Conservation (phyloP, 2,888 invertebrate species). For the Tenthredo notha region DNA sequence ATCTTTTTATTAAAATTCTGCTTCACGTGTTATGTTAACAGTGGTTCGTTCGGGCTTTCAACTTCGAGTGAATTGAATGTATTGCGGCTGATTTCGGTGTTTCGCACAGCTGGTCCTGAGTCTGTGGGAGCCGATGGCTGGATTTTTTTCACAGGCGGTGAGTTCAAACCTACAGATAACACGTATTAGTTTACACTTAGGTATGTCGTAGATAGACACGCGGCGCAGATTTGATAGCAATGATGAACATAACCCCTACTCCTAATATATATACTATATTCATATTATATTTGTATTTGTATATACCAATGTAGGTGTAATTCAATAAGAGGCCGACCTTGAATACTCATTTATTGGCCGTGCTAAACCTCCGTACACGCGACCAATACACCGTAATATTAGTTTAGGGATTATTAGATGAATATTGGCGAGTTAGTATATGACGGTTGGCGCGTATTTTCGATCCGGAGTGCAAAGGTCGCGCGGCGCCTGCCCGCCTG, state of each 20-base stretch:
- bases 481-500: not conserved
- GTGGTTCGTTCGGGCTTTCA: not conserved
- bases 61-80: not conserved
- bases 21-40: not conserved
- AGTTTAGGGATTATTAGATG: not conserved
- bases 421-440: not conserved
- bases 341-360: not conserved
- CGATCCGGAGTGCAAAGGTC: not conserved
- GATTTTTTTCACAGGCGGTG: slow-evolving; percentile 3
- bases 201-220: not conserved
- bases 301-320: not conserved
- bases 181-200: not conserved
- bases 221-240: not conserved
- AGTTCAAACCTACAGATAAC: not conserved
- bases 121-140: not conserved
- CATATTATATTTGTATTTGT: not conserved
- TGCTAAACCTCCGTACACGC: not conserved
- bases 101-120: slow-evolving; percentile 2
- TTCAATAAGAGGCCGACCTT: not conserved
- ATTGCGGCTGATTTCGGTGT: not conserved
- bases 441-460: not conserved
- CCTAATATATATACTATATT: too few relatives aligned
- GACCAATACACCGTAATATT: not conserved
- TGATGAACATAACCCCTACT: too few relatives aligned
- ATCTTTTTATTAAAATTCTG: not conserved